These are phyloP conservation scores for Onychorhynchus coronatus DNA, from an alignment of 2,113 vertebrate species.

Conservation along the genomic window DNA sequence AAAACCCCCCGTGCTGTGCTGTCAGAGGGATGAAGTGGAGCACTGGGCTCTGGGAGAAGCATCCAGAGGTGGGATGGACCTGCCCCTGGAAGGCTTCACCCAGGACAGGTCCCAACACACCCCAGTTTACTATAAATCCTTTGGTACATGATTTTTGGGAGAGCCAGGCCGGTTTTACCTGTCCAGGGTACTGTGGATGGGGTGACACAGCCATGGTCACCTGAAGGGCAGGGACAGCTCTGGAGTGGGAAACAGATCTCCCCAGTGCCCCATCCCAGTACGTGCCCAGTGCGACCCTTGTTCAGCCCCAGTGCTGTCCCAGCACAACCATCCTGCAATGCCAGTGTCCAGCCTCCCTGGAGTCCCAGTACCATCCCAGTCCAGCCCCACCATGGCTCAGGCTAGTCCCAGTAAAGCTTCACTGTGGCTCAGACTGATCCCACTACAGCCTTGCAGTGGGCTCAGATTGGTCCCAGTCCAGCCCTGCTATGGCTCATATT, in stretches of 20 bases:
- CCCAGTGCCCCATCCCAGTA: fast-evolving
- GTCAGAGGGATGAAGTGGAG: neutral
- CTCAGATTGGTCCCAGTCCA: neutral
- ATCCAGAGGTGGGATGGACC: fast-evolving
- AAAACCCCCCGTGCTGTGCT: fast-evolving
- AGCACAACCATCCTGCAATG: no score
- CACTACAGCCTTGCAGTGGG: neutral
- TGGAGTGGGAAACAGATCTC: neutral
- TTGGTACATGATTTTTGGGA: neutral
- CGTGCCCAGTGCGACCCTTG: no score
- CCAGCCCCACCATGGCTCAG: neutral
- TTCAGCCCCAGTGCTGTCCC: neutral
- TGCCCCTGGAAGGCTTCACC: neutral
- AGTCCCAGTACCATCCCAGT: neutral
- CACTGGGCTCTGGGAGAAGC: fast-evolving
- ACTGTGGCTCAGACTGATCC: neutral
- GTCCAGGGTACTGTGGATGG: no score
- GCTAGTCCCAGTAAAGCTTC: neutral
- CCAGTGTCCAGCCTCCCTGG: neutral
- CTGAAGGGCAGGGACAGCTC: neutral
- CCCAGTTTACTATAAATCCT: neutral
- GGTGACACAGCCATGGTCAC: fast-evolving
- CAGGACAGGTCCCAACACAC: fast-evolving
- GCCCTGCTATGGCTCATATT: neutral
- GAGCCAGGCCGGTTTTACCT: neutral